Base-by-base conservation (phyloP, 1,140 invertebrate species). In the Lucilia sericata region DNA sequence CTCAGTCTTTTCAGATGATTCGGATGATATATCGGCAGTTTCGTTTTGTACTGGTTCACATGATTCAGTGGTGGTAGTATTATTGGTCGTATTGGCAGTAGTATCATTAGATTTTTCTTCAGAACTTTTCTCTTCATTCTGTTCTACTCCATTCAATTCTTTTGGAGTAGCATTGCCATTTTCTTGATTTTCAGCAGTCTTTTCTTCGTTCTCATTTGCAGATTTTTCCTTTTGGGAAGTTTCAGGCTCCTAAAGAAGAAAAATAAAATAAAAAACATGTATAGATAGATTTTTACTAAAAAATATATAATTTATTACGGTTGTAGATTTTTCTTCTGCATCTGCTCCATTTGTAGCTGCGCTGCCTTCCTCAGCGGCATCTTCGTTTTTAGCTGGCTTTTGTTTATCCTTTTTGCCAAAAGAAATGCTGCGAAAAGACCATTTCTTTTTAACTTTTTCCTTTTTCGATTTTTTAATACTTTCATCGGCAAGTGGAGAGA, bases 371-470 rank as follows among this genome's bases (percentile, higher is more conserved):
- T 86, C 84, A n/a, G 87, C 86, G 34, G 88, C 86, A 0, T 88
- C 86, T 17, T 85, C 83, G 70, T 60, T 93, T 21, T 95, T 95
- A 86, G 93, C 92, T 84, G 95, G 95, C 91, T 96, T 96, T 85
- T 93, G 95, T 92, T 96, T 96, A 88, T 96, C 96, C 91, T 96
- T 96, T 91, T 95, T 95, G 88, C 94, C 94, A 91, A 96, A 96
- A 87, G 95, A 96, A 91, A 96, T 95, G 87, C 94, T 95, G 88
- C 96, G 94, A 92, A 96, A 95, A 86, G 95, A 96, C 95, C 95
- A 96, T 92, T 96, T 96, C 93, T 96, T 96, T 93, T 96, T 96
- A 84, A 94, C 94, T 92, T 95, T 95, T 86, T 96, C 95, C 90
- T 96, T 96, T 91, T 96, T 96, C 87, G 94, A 94, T 87, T 93